Base-by-base conservation (phyloP, 1,140 invertebrate genomes). In the Hyles euphorbiae region DNA sequence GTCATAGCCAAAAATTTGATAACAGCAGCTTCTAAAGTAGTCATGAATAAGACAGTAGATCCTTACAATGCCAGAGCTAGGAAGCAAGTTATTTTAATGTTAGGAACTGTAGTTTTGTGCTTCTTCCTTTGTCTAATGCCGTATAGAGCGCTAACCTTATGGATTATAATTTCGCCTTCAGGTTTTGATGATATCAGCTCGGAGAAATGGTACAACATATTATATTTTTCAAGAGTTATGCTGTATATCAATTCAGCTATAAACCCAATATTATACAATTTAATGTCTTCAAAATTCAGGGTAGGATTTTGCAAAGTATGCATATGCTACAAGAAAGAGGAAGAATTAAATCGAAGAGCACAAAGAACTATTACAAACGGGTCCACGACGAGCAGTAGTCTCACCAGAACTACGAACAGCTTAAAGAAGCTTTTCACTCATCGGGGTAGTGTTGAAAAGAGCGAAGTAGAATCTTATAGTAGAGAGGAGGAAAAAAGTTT, bases 101-200 rank as follows among this genome's bases (percentile, higher is more conserved):
- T 98, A 12, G 93, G 94, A 34, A 93, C 94, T 0, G 95, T 98
- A 4, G 95, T 97, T 1, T 81, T 94, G 34, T 93, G 94, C 65
- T 98, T 97, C 79, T 98, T 98, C 84, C 74, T 97, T 4, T 97
- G 96, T 72, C 85, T 97, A 6, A 91, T 97, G 72, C 97, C 97
- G 0, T 95, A 97, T 70, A 91, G 95, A 52, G 90, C 96, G 0
- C 90, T 98, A n/a, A 95, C 92, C 4, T 75, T 97, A n/a, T 96
- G 93, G 91, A 92, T 96, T 12, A 91, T 96, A 0, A 73, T 96
- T 32, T 91, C 92, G 0, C 93, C 91, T 3, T 83, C 90, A 5
- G 91, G 93, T 53, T 79, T 89, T 33, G 81, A 90, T 10, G 82
- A 90, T 48, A 79, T 94, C 3, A 94, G 93, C 47, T 90, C 93